These are phyloP conservation scores for Troides oblongomaculatus DNA, from an alignment of 2,888 invertebrate species.

Conservation along the genomic window DNA sequence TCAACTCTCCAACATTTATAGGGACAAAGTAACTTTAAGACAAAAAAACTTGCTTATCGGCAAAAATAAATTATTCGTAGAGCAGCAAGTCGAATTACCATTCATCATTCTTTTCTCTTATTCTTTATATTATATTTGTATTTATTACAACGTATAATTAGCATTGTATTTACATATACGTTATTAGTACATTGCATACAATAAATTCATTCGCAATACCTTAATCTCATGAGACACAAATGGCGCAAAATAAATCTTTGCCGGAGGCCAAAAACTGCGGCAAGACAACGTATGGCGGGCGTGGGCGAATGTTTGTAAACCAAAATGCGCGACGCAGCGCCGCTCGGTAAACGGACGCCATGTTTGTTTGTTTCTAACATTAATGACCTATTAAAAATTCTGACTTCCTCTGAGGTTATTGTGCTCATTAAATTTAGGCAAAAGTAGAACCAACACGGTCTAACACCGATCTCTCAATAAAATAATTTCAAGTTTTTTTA, in stretches of 20 bases:
- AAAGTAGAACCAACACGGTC: neutral
- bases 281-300: slow-evolving; percentile 18
- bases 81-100: too few species aligned
- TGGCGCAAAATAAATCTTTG: slow-evolving; percentile 14
- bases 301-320: slow-evolving; percentile 36
- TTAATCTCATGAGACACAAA: slow-evolving; percentile 15
- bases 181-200: neutral
- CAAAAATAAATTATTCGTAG: too few species aligned
- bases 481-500: too few species aligned
- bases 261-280: slow-evolving; percentile 27
- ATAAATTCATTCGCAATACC: slow-evolving; percentile 20
- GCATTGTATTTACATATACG: too few species aligned
- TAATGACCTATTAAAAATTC: slow-evolving; percentile 15
- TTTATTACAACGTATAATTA: too few species aligned
- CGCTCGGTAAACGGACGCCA: slow-evolving; percentile 13
- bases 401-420: neutral
- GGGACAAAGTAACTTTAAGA: too few species aligned
- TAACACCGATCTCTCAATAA: too few species aligned
- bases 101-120: too few species aligned
- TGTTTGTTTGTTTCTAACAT: slow-evolving; percentile 11
- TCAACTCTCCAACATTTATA: too few species aligned
- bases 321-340: slow-evolving; percentile 25
- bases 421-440: neutral
- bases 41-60: too few species aligned
- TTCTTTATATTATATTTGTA: too few species aligned